A percentile compares a stretch with the other conserved stretches of the same genome.
Conservation (phyloP, 2,797 vertebrate species). For the Falco rusticolus region DNA sequence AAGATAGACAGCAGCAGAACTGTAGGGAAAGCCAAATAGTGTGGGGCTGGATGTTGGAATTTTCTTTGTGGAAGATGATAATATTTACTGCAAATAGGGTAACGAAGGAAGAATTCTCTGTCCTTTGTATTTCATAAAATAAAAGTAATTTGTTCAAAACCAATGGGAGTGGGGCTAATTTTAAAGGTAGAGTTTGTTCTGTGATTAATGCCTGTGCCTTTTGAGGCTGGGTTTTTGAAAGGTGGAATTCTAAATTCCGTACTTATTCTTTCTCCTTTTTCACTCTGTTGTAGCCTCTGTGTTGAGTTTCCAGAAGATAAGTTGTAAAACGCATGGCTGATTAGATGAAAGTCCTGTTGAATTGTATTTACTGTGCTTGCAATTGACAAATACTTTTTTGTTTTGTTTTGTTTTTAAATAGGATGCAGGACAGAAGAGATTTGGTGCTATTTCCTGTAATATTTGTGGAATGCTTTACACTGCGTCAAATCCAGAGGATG, state of each 20-base stretch:
- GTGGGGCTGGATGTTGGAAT: background rate
- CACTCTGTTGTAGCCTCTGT: background rate
- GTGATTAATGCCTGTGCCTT: background rate
- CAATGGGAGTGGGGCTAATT: background rate
- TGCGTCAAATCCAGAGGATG: slow-evolving; percentile 94
- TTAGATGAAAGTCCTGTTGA: background rate
- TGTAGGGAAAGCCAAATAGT: background rate
- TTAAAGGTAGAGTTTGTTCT: background rate
- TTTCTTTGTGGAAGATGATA: background rate
- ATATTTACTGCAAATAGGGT: background rate
- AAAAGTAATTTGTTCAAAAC: background rate
- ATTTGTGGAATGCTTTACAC: slow-evolving; percentile 99
- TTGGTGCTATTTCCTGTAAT: slow-evolving; percentile 92
- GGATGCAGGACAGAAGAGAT: slow-evolving; percentile 95
- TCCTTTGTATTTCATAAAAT: background rate
- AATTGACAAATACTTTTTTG: background rate
- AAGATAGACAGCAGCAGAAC: background rate
- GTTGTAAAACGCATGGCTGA: background rate
- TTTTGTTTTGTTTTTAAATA: slow-evolving; percentile 47
- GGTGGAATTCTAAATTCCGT: background rate
- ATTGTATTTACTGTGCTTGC: background rate
- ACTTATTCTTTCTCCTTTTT: background rate
- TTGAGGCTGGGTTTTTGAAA: background rate
- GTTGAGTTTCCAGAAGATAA: background rate
- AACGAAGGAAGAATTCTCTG: background rate